phyloP scores from a whole-genome alignment of 2,113 vertebrate species.

The Heteronetta atricapilla region DNA sequence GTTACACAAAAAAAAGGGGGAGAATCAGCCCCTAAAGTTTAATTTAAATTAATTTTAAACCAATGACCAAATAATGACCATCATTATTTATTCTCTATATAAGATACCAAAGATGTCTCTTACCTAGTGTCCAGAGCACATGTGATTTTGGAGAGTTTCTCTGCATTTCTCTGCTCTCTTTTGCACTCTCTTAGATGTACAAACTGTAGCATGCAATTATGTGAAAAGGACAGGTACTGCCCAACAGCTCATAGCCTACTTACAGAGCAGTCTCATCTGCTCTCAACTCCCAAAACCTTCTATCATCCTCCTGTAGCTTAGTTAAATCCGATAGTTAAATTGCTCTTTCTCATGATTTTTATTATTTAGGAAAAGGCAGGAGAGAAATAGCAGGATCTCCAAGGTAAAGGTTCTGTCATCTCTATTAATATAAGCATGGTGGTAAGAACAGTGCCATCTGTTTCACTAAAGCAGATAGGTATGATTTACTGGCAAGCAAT shows the following conservation, averaged over 20 bases:
- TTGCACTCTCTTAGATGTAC: neutral
- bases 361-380: neutral
- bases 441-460: neutral
- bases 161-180: neutral
- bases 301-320: neutral
- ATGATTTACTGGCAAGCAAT: neutral
- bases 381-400: neutral
- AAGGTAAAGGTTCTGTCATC: neutral
- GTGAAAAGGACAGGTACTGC: neutral
- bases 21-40: neutral
- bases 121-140: neutral
- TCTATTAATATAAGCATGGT: neutral
- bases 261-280: neutral
- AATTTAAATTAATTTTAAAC: neutral
- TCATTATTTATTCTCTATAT: neutral
- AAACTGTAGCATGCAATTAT: neutral
- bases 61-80: neutral
- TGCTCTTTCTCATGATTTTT: neutral
- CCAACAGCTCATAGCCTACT: neutral
- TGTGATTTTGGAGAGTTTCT: neutral
- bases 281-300: neutral
- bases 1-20: fast-evolving
- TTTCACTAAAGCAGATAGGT: neutral
- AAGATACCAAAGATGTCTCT: neutral
- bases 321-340: neutral